A percentile compares a stretch with the other conserved stretches of the same genome.
Conservation (phyloP, 2,113 vertebrate genomes). For the Alces alces region DNA sequence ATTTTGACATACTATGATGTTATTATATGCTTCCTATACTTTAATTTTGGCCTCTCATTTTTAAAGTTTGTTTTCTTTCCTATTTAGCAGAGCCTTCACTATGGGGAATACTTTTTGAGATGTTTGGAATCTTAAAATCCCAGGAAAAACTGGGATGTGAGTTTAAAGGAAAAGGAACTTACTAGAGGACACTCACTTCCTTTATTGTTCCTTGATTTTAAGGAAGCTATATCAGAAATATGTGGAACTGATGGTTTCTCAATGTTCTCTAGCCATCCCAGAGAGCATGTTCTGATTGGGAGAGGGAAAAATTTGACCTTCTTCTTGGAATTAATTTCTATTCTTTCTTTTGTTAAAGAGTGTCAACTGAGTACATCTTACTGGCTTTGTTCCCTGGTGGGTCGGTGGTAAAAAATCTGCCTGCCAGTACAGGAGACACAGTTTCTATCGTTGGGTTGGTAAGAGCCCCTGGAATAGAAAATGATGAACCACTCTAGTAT, state of each 20-base stretch:
- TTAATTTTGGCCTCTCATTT: neutral
- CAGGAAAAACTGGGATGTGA: neutral
- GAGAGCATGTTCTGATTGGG: neutral
- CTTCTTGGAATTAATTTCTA: neutral
- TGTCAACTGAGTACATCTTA: neutral
- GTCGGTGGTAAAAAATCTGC: neutral
- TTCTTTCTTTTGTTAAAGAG: neutral
- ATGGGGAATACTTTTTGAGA: slow-evolving; percentile 23
- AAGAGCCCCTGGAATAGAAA: neutral
- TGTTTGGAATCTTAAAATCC: slow-evolving; percentile 25
- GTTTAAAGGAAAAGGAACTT: slow-evolving; percentile 6
- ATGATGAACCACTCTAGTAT: neutral
- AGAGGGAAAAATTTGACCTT: neutral
- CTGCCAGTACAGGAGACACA: neutral
- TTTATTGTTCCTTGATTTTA: neutral
- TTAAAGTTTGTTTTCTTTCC: neutral
- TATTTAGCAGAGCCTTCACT: neutral
- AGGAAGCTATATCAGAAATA: neutral
- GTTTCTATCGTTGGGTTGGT: neutral
- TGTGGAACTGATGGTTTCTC: neutral
- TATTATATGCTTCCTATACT: neutral
- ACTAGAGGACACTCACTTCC: neutral
- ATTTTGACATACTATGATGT: neutral
- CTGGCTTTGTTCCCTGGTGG: neutral
- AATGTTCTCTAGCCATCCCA: neutral